Evolutionary conservation across 2,888 invertebrate species (phyloP).

Genomic region (Napeogenes inachia): DNA sequence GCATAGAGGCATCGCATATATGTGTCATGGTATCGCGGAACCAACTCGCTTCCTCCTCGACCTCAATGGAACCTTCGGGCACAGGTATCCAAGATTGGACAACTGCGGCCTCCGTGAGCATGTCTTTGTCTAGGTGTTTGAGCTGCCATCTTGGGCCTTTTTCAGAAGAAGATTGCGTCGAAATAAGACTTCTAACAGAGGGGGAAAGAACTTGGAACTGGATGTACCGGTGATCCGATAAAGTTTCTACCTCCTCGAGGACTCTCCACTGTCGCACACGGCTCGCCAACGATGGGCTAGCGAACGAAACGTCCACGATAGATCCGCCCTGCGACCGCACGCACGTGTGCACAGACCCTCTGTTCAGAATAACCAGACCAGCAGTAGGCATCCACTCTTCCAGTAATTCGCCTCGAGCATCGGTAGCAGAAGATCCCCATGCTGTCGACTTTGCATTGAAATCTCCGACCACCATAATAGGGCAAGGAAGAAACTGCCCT

Average conservation of each 20-base stretch:
- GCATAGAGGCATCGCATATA: conserved; percentile 25
- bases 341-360: conserved; percentile 28
- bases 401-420: conserved; percentile 20
- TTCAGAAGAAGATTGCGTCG: neutral
- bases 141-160: conserved; percentile 11
- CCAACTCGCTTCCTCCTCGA: conserved; percentile 15
- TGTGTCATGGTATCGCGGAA: conserved; percentile 16
- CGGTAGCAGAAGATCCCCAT: conserved; percentile 26
- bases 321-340: conserved; percentile 31
- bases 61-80: neutral
- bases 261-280: conserved; percentile 22
- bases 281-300: conserved; percentile 15
- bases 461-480: conserved; percentile 19
- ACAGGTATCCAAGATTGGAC: conserved; percentile 15
- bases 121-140: conserved; percentile 5
- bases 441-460: conserved; percentile 28
- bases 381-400: conserved; percentile 23
- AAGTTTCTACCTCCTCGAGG: conserved; percentile 19
- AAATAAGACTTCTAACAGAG: neutral
- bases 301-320: conserved; percentile 28
- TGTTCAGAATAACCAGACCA: conserved; percentile 22
- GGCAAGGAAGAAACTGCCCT: neutral
- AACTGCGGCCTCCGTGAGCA: conserved; percentile 11
- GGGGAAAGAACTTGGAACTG: conserved; percentile 14
- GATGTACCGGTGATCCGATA: conserved; percentile 28